Conservation (phyloP, 2,888 invertebrate species). For the Drosophila vallismaia region DNA sequence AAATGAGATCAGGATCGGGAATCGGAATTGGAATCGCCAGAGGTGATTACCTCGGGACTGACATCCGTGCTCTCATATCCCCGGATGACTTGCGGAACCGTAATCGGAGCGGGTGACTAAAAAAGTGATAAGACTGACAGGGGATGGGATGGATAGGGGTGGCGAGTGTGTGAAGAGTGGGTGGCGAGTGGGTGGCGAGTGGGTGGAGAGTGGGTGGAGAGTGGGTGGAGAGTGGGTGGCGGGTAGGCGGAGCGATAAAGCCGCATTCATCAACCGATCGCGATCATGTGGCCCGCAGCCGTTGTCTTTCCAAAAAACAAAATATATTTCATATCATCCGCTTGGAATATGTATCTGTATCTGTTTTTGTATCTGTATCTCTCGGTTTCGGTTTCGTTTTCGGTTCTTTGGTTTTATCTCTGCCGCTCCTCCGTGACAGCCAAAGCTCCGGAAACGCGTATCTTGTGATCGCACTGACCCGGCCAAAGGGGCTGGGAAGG, state of each 20-base stretch:
- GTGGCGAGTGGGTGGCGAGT: neutral
- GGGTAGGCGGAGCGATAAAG: conserved; percentile 25
- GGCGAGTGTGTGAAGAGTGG: neutral
- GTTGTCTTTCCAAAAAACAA: neutral
- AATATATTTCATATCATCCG: conserved; percentile 1
- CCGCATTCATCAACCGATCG: conserved; percentile 41
- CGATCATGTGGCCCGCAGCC: conserved; percentile 53
- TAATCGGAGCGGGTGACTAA: conserved; percentile 26
- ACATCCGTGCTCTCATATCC: conserved; percentile 28
- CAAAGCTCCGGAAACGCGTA: conserved; percentile 42
- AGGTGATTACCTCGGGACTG: conserved; percentile 12
- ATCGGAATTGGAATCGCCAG: conserved; percentile 3
- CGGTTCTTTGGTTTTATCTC: conserved; percentile 13
- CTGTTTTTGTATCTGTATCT: conserved; percentile 30
- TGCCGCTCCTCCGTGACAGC: conserved; percentile 24
- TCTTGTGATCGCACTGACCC: conserved; percentile 26
- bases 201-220: too few species aligned
- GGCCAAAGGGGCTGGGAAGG: neutral
- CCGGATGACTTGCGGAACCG: conserved; percentile 25
- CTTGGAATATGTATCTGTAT: conserved; percentile 21
- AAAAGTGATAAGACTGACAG: neutral
- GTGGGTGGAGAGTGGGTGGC: neutral
- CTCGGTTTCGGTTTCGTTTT: conserved; percentile 1
- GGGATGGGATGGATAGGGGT: neutral
- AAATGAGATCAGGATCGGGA: conserved; percentile 8